Conservation (phyloP, 2,888 invertebrate species). For the Myathropa florea region DNA sequence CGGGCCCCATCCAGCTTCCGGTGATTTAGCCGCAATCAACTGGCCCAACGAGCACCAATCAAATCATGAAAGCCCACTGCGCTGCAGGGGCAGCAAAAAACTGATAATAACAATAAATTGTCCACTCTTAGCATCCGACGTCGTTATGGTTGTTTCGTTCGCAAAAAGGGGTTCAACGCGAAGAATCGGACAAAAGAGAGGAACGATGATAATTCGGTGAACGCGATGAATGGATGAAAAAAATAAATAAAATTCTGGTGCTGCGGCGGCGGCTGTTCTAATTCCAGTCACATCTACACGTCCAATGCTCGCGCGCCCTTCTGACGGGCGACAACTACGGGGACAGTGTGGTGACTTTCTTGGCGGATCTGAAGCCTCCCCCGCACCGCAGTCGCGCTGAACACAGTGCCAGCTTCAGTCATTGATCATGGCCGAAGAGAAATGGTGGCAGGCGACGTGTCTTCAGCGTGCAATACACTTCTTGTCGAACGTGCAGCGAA, state of each 20-base stretch:
- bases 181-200: neutral
- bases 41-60: conserved; percentile 25
- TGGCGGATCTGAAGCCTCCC: conserved; percentile 22
- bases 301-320: conserved; percentile 56
- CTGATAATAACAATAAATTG: conserved; percentile 64
- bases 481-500: conserved; percentile 30
- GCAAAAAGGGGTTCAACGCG: conserved; percentile 37
- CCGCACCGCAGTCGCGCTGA: neutral
- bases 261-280: conserved; percentile 51
- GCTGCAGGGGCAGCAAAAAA: neutral
- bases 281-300: conserved; percentile 64
- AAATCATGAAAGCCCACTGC: conserved; percentile 20
- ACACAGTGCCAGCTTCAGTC: conserved; percentile 2
- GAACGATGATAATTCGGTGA: conserved; percentile 34
- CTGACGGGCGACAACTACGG: conserved; percentile 18
- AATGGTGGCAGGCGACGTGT: conserved; percentile 50
- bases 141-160: conserved; percentile 54
- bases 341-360: conserved; percentile 33
- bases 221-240: conserved; percentile 16
- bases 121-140: conserved; percentile 58
- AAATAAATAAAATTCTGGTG: conserved; percentile 40
- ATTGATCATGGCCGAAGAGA: conserved; percentile 57
- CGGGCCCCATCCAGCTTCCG: conserved; percentile 36
- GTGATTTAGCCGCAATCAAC: conserved; percentile 50
- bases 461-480: conserved; percentile 26